Evolutionary conservation across 2,888 invertebrate genomes (phyloP), one percentile per base, ranked within the genome.

Genomic region (Harpalus rubripes): DNA sequence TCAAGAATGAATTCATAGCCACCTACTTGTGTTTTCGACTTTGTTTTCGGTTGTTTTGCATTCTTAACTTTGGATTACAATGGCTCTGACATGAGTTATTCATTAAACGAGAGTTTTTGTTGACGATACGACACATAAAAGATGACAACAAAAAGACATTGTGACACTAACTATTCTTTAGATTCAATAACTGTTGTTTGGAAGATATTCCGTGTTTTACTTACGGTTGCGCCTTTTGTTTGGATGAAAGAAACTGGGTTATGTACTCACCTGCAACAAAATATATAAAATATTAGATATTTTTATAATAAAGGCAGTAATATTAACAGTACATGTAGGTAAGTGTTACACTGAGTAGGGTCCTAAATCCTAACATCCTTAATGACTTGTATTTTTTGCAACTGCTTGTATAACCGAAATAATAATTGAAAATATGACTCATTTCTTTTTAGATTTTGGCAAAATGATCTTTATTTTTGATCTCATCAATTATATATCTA

Each of bases 1-100:
- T 52, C 65, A 65, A 52, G 26, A 32, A 26, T 32, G 68, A 65
- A 81, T 63, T 65, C 52, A 81, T 16, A 10, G 58, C 78, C 32
- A 32, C 78, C 78, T 78, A 78, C 78, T 58, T 52, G 39, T 39
- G 68, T 39, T 68, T 68, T 68, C 32, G 68, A 68, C 68, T 68
- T 68, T 68, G 68, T 68, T 68, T 68, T 68, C 68, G 32, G 68
- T 68, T 78, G 32, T 78, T 58, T 78, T 58, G 78, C 78, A 78
- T 78, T 78, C 78, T 78, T 78, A 16, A 56, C 78, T 22, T 78
- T 58, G 56, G 56, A 52, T 68, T 78, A 78, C 78, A 78, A 78
- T 78, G 18, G 56, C 78, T 26, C 56, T 78, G 78, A 78, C 78
- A 78, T 58, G 78, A 56, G 58, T 78, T 78, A 78, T 78, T 58